phyloP scores from a whole-genome alignment of 1,140 invertebrate species.

The Rhagoletis pomonella region DNA sequence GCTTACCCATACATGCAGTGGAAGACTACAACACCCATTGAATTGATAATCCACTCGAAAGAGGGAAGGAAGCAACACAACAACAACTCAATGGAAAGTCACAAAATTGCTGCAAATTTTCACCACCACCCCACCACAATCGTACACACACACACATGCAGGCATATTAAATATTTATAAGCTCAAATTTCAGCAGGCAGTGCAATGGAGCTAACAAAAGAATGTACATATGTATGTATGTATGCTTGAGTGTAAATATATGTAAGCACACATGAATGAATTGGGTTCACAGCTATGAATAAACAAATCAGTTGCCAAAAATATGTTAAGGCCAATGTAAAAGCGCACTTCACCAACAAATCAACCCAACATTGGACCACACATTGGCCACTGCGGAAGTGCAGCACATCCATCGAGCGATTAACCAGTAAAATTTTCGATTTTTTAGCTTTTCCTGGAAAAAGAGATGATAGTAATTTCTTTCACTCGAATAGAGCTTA shows the following conservation, averaged over 20 bases:
- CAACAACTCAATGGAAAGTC: constrained; percentile 1
- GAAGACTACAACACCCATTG: not conserved
- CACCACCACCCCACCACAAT: not conserved
- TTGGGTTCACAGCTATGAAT: not conserved
- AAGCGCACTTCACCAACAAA: not conserved
- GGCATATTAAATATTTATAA: constrained; percentile 27
- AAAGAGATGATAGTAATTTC: too few relatives aligned
- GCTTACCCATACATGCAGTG: not conserved
- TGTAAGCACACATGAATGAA: not conserved
- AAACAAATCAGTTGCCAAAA: not conserved
- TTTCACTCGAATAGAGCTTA: too few relatives aligned
- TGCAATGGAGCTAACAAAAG: not conserved
- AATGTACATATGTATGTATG: not conserved
- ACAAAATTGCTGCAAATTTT: not conserved
- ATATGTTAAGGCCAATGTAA: not conserved
- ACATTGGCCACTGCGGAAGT: not conserved
- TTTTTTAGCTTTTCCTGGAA: not conserved
- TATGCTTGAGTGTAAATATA: not conserved
- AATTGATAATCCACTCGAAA: not conserved
- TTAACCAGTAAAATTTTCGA: not conserved
- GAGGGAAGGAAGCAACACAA: not conserved
- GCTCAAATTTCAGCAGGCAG: not conserved
- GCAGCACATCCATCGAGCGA: not conserved
- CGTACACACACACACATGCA: not conserved
- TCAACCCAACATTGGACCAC: not conserved